Evolutionary conservation across 2,797 vertebrate species (phyloP).

Genomic region (Arremon brunneinucha): DNA sequence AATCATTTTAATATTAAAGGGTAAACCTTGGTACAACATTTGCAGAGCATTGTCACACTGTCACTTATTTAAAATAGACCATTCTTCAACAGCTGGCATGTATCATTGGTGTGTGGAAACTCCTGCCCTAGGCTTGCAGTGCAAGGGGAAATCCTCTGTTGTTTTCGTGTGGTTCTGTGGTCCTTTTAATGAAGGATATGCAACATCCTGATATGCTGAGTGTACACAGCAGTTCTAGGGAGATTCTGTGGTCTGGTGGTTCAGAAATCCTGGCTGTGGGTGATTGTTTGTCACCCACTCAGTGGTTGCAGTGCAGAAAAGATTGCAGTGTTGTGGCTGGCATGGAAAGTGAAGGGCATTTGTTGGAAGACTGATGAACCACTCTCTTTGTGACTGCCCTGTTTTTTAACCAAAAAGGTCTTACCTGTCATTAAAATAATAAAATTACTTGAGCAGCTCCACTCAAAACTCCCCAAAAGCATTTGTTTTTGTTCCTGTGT

Average conservation of each 20-base stretch:
- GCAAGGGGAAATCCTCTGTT: neutral
- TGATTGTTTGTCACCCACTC: neutral
- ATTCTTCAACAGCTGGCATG: fast-evolving
- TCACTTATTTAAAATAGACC: neutral
- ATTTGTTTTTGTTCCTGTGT: neutral
- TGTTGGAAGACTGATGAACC: neutral
- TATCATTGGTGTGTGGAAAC: neutral
- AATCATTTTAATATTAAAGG: neutral
- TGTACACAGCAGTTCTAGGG: neutral
- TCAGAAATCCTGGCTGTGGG: neutral
- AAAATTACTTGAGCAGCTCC: neutral
- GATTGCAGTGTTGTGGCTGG: fast-evolving
- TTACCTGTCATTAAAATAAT: neutral
- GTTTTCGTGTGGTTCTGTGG: neutral
- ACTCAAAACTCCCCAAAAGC: neutral
- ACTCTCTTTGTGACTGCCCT: neutral
- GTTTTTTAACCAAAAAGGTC: neutral
- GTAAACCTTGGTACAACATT: neutral
- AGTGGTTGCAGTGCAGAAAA: neutral
- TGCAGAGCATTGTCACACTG: neutral
- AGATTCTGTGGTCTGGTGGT: neutral
- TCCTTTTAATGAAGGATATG: neutral
- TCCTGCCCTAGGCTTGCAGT: neutral
- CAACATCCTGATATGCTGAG: neutral
- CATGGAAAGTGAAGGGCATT: neutral